Evolutionary conservation across 2,797 vertebrate genomes (phyloP).

Genomic region (Netta rufina): DNA sequence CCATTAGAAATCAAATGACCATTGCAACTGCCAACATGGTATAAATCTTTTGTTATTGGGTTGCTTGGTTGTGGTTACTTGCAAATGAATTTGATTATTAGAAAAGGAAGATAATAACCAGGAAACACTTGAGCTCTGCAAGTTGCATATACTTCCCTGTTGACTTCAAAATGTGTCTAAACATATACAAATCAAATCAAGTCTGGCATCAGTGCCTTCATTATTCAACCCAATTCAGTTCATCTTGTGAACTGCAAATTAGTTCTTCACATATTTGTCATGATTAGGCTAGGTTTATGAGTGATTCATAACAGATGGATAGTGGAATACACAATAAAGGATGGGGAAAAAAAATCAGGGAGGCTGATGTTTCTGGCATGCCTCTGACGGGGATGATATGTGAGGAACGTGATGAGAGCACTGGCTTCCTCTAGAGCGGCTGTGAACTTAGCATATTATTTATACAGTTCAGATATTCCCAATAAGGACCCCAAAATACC

Average conservation of each 20-base stretch:
- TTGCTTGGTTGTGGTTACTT: conserved; percentile 14
- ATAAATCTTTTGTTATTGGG: conserved; percentile 1
- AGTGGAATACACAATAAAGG: background rate
- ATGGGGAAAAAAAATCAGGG: background rate
- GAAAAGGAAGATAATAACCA: conserved; percentile 27
- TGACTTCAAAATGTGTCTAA: conserved; percentile 30
- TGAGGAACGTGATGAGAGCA: background rate
- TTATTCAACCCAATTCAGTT: conserved; percentile 11
- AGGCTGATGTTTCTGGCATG: background rate
- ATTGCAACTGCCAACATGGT: background rate
- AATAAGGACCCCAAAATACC: conserved; percentile 29
- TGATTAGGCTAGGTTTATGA: background rate
- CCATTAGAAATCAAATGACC: background rate
- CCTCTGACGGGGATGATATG: background rate
- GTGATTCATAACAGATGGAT: background rate
- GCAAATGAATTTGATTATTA: conserved; percentile 32
- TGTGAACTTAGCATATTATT: background rate
- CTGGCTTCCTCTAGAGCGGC: background rate
- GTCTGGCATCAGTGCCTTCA: background rate
- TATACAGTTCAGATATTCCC: background rate
- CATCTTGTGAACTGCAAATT: conserved; percentile 2
- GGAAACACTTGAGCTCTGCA: conserved; percentile 11
- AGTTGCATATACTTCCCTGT: conserved; percentile 3
- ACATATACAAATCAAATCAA: conserved; percentile 36
- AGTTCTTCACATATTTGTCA: conserved; percentile 9